Evolutionary conservation across 2,113 vertebrate genomes (phyloP).

Genomic region (Cacatua alba): DNA sequence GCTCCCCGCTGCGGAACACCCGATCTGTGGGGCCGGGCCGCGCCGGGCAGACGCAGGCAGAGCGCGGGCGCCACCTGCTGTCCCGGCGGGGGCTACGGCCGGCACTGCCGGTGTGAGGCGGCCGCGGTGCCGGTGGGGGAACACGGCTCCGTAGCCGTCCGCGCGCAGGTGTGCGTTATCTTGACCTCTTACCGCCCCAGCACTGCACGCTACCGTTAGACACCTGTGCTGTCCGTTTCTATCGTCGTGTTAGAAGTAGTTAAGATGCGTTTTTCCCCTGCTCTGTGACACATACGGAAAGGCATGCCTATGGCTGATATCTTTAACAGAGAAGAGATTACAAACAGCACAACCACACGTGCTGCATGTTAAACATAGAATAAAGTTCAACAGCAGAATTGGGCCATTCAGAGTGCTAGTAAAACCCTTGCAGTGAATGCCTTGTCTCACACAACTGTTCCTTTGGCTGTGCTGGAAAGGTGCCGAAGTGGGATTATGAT

Average conservation of each 20-base stretch:
- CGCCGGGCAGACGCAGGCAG: neutral
- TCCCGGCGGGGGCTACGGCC: neutral
- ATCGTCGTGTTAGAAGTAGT: rapidly evolving
- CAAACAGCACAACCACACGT: rapidly evolving
- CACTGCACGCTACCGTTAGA: rapidly evolving
- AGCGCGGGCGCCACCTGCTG: neutral
- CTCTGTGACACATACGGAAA: rapidly evolving
- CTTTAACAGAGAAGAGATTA: neutral
- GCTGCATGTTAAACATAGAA: neutral
- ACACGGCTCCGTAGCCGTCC: too few relatives aligned
- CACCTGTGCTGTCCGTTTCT: rapidly evolving
- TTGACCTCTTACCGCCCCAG: neutral
- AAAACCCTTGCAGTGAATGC: neutral
- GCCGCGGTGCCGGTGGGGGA: too few relatives aligned
- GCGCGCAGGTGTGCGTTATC: neutral
- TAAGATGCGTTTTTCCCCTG: too few relatives aligned
- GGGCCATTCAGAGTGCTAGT: rapidly evolving
- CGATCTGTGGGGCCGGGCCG: neutral
- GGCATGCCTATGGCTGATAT: neutral
- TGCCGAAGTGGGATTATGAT: neutral
- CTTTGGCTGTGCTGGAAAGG: neutral
- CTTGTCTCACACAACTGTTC: neutral
- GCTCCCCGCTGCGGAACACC: neutral
- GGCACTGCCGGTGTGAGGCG: neutral
- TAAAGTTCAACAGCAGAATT: neutral